Base-by-base conservation (phyloP, 2,113 vertebrate species). In the Hyaena hyaena region DNA sequence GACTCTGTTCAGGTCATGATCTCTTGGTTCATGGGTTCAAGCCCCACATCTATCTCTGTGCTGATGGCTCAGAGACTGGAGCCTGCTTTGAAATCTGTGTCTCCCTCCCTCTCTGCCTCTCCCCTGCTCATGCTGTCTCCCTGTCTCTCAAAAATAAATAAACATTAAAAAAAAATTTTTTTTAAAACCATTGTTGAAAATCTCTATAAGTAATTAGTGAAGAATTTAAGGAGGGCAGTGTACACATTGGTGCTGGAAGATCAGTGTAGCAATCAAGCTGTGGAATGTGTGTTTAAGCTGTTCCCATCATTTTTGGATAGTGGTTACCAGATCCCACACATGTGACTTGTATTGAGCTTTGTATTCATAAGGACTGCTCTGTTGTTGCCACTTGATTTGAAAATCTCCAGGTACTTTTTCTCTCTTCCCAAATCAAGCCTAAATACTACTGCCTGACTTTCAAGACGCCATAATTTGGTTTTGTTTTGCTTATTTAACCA, bases 231-330 rank as follows among this genome's bases (percentile, higher is more conserved):
- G 88, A 93, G 90, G 65, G 10, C 9, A 63, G 33, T n/a, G n/a
- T 93, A 71, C 39, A 21, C 85, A 65, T 82, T 48, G 43, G 65
- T 84, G 73, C 48, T 19, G 4, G 86, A 91, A 88, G 71, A 15
- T 82, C 50, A 33, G 15, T 79, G 45, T 92, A 93, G 77, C 63
- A 82, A 0, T 88, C 69, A 73, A 77, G 61, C 91, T 94, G 16
- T 88, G 91, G 84, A 94, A 71, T 96, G 88, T 92, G 90, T 93
- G 83, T 81, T 91, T 92, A 76, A 97, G 85, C 90, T 76, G 26
- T 65, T 45, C n/a, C 93, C 45, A 58, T 90, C 58, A 23, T 55
- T 94, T 96, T 88, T 90, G 53, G 24, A 53, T 87, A n/a, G 35
- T 84, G 53, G 35, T 81, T 81, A 14, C 33, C 66, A 77, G 43